phyloP scores from a whole-genome alignment of 2,888 invertebrate genomes.

The Tupiocoris notatus region DNA sequence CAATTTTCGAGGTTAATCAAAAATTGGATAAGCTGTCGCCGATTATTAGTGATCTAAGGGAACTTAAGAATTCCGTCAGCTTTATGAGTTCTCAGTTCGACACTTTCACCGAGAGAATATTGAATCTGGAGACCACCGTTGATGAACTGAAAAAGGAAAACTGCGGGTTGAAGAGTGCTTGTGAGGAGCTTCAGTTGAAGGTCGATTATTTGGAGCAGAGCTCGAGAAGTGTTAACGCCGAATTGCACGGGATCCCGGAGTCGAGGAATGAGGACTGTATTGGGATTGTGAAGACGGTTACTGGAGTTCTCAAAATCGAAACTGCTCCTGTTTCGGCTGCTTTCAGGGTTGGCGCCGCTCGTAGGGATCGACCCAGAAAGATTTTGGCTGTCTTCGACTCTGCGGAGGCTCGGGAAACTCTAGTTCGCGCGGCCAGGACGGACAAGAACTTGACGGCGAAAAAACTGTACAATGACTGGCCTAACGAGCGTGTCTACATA shows the following conservation, averaged over 20 bases:
- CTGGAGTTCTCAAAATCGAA: not conserved
- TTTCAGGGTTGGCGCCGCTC: constrained; percentile 15
- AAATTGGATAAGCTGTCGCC: not conserved
- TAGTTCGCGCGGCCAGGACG: not conserved
- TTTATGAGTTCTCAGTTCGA: constrained; percentile 5
- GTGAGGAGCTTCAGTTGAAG: not conserved
- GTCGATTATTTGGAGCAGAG: not conserved
- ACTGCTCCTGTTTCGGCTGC: not conserved
- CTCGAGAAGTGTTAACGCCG: not conserved
- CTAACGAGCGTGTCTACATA: constrained; percentile 3
- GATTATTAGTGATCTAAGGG: not conserved
- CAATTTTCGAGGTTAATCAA: no score
- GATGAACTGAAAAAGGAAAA: not conserved
- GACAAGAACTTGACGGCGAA: constrained; percentile 1
- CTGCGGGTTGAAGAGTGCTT: not conserved
- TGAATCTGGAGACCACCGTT: not conserved
- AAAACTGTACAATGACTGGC: not conserved
- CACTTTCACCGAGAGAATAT: not conserved
- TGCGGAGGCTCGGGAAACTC: not conserved
- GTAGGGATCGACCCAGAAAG: constrained; percentile 10
- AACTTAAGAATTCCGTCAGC: not conserved
- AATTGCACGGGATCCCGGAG: not conserved
- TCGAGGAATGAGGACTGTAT: no score
- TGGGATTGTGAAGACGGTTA: not conserved
- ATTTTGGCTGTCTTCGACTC: constrained; percentile 7